Conservation (phyloP, 2,113 vertebrate genomes). For the Corydoras maculifer region DNA sequence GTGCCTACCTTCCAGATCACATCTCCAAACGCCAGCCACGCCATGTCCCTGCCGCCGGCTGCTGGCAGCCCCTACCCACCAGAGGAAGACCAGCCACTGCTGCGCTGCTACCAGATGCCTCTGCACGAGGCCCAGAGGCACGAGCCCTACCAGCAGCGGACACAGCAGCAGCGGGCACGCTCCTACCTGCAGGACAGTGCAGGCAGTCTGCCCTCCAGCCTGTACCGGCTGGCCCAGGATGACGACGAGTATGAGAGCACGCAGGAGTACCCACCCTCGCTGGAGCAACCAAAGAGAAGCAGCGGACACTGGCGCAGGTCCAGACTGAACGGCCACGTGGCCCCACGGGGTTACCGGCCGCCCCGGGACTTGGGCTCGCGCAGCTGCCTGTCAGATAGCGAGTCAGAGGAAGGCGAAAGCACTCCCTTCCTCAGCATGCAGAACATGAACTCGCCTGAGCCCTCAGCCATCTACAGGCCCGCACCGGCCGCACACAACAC, state of each 20-base stretch:
- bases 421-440: slow-evolving; percentile 94
- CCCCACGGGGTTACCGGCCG: slow-evolving; percentile 79
- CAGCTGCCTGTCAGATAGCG: slow-evolving; percentile 88
- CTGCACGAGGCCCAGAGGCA: slow-evolving; percentile 81
- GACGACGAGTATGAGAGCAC: slow-evolving; percentile 96
- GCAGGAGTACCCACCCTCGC: slow-evolving; percentile 87
- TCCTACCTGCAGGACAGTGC: slow-evolving; percentile 86
- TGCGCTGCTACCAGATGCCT: slow-evolving; percentile 80
- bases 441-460: slow-evolving; percentile 82
- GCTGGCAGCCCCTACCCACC: slow-evolving; percentile 76
- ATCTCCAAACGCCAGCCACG: slow-evolving; percentile 86
- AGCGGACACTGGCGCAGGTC: slow-evolving; percentile 79
- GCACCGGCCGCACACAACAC: slow-evolving; percentile 67
- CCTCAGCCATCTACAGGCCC: slow-evolving; percentile 76
- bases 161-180: slow-evolving; percentile 79
- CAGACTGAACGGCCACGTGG: slow-evolving; percentile 88
- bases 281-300: slow-evolving; percentile 80
- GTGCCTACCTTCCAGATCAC: slow-evolving; percentile 97
- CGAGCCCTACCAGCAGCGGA: slow-evolving; percentile 85
- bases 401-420: slow-evolving; percentile 88
- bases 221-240: slow-evolving; percentile 84
- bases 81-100: slow-evolving; percentile 85
- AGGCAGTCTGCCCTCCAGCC: slow-evolving; percentile 90
- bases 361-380: slow-evolving; percentile 85
- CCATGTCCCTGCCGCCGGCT: slow-evolving; percentile 85